Percentiles rank a stretch among this genome's conserved stretches.
phyloP scores from a whole-genome alignment of 1,140 invertebrate genomes.

The Anagrus nilaparvatae region DNA sequence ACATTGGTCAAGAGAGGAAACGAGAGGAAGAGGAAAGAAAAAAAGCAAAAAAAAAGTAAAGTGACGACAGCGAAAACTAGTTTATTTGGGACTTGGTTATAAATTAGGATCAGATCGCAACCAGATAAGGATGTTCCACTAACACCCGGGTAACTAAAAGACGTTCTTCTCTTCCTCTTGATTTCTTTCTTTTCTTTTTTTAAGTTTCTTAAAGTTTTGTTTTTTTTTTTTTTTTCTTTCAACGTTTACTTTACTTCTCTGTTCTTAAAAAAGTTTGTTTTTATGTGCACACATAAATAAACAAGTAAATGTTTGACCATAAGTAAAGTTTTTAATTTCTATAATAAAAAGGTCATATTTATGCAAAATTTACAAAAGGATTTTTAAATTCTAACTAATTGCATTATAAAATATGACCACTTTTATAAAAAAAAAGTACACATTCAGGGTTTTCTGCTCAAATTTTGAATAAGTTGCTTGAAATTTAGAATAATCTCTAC shows the following conservation, averaged over 20 bases:
- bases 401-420: too few species aligned
- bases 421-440: too few species aligned
- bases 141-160: constrained; percentile 41
- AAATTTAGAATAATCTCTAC: too few species aligned
- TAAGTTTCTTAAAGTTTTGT: constrained; percentile 7
- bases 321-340: too few species aligned
- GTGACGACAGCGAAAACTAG: constrained; percentile 45
- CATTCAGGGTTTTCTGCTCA: too few species aligned
- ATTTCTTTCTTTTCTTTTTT: constrained; percentile 12
- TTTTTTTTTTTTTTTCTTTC: neutral
- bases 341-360: too few species aligned
- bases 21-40: constrained; percentile 21
- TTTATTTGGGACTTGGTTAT: constrained; percentile 44
- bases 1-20: too few species aligned
- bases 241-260: neutral
- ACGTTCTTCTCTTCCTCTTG: constrained; percentile 20
- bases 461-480: too few species aligned
- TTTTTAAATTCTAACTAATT: too few species aligned
- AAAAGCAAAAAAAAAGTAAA: constrained; percentile 23
- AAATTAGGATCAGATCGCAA: constrained; percentile 45
- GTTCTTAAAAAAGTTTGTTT: neutral
- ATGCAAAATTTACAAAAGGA: too few species aligned
- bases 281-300: neutral
- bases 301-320: too few species aligned
- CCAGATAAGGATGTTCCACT: constrained; percentile 41